These are phyloP conservation scores for Metopolophium dirhodum DNA, from an alignment of 1,140 invertebrate genomes.

Conservation along the genomic window DNA sequence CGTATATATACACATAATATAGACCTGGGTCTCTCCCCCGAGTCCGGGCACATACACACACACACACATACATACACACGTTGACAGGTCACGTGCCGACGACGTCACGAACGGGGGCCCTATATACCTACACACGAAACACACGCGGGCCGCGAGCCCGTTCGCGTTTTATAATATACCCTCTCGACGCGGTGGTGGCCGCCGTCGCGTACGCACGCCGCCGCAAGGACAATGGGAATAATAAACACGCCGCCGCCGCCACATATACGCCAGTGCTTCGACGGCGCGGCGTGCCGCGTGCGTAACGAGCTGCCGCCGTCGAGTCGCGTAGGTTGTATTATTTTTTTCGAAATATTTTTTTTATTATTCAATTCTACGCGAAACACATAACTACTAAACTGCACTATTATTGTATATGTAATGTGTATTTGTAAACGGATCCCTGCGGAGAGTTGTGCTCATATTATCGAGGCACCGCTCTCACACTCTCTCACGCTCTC, in stretches of 20 bases:
- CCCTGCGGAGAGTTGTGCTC: conserved; percentile 13
- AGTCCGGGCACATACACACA: background rate
- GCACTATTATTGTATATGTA: background rate
- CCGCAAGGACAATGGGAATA: conserved; percentile 44
- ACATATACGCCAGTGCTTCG: background rate
- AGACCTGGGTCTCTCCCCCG: background rate
- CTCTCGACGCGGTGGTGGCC: background rate
- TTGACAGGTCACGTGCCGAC: conserved; percentile 53
- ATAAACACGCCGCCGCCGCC: conserved; percentile 41
- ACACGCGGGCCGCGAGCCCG: background rate
- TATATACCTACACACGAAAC: background rate
- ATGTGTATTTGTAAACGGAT: conserved; percentile 25
- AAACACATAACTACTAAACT: background rate
- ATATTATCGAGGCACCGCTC: background rate
- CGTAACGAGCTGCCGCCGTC: background rate
- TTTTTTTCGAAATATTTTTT: conserved; percentile 12
- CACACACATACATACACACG: background rate
- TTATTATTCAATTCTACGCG: background rate
- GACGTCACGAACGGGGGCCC: conserved; percentile 36
- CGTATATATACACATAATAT: background rate
- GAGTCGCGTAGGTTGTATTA: background rate
- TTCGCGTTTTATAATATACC: background rate
- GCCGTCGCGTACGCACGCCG: background rate
- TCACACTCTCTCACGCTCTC: background rate
- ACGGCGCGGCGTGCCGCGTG: background rate